Evolutionary conservation across 1,140 invertebrate species (phyloP).

Genomic region (Heterodera carotae): DNA sequence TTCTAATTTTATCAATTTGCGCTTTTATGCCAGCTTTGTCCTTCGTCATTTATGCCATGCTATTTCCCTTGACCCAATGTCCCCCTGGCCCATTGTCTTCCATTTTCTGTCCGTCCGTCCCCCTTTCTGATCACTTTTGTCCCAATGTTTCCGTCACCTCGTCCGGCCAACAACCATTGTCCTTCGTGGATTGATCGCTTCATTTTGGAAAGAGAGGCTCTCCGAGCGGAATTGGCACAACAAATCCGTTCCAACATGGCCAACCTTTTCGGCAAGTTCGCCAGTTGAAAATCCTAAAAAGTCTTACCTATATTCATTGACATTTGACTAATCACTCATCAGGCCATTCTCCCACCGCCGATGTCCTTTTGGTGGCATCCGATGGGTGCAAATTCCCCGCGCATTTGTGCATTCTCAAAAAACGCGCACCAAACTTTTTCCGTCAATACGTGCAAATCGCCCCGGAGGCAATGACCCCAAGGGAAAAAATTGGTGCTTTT

Average conservation of each 20-base stretch:
- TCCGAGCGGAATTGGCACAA: conserved; percentile 29
- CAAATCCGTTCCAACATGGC: conserved; percentile 29
- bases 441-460: conserved; percentile 63
- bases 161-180: conserved; percentile 8
- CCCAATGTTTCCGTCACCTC: conserved; percentile 17
- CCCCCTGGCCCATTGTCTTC: neutral
- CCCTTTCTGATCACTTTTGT: neutral
- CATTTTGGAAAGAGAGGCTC: conserved; percentile 25
- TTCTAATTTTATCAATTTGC: no score
- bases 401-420: conserved; percentile 58
- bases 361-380: conserved; percentile 57
- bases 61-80: neutral
- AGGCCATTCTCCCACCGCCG: conserved; percentile 48
- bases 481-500: conserved; percentile 8
- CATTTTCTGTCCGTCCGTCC: neutral
- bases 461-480: conserved; percentile 40
- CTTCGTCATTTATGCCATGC: no score
- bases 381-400: conserved; percentile 62
- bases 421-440: conserved; percentile 58
- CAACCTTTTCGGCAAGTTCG: conserved; percentile 21
- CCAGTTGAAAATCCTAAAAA: conserved; percentile 18
- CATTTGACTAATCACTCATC: neutral
- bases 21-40: no score
- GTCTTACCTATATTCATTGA: no score
- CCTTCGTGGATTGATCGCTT: conserved; percentile 32